Conservation (phyloP, 2,797 vertebrate species). For the Danionella dracula region DNA sequence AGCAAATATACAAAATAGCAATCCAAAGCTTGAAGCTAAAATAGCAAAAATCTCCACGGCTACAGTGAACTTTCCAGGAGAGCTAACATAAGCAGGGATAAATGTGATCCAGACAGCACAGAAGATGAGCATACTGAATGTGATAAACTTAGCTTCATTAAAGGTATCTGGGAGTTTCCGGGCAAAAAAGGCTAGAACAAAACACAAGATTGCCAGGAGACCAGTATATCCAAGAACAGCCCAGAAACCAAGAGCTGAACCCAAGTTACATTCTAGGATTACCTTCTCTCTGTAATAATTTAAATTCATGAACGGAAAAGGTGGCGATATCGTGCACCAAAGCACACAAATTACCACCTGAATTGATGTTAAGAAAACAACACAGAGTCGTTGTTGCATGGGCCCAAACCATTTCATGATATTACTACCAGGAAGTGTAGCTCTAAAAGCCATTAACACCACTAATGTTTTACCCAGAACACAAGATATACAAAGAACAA, state of each 20-base stretch:
- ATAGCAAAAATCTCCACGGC: conserved; percentile 50
- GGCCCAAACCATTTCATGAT: conserved; percentile 10
- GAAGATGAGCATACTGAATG: conserved; percentile 50
- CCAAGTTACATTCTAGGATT: background rate
- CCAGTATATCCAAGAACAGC: conserved; percentile 48
- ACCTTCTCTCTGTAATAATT: background rate
- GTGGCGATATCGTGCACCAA: background rate
- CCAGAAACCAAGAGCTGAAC: background rate
- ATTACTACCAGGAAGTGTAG: background rate
- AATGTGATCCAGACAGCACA: conserved; percentile 50
- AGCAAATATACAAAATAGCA: conserved; percentile 43
- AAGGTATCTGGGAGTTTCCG: conserved; percentile 43
- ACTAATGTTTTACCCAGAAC: background rate
- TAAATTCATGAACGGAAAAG: background rate
- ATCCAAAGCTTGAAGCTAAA: conserved; percentile 45
- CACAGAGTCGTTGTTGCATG: background rate
- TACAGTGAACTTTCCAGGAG: conserved; percentile 44
- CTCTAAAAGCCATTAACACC: background rate
- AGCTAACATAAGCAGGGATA: conserved; percentile 44
- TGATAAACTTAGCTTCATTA: conserved; percentile 45
- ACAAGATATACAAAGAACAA: background rate
- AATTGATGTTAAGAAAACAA: background rate
- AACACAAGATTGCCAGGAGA: conserved; percentile 45
- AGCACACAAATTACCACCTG: background rate
- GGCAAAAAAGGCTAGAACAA: conserved; percentile 50